These are phyloP conservation scores for Actinia tenebrosa DNA, from an alignment of 64 coral and sea anemone genomes.

Conservation along the genomic window DNA sequence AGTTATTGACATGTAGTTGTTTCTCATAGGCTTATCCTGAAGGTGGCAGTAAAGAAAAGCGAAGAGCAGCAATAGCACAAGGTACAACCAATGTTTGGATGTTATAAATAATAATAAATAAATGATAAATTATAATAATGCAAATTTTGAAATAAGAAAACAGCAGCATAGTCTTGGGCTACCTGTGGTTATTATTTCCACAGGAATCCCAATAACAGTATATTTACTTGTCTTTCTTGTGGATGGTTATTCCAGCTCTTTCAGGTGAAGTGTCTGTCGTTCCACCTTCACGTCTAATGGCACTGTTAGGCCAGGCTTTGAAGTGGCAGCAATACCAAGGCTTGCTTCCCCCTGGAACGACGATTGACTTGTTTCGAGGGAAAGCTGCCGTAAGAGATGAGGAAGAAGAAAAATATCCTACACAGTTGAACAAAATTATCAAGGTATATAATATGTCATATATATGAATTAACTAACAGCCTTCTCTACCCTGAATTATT, in stretches of 20 bases:
- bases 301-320: constrained; percentile 87
- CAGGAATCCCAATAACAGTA: background rate
- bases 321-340: constrained; percentile 99
- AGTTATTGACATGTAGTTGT: background rate
- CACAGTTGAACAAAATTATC: constrained; percentile 83
- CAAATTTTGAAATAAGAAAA: too few relatives aligned
- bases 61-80: constrained; percentile 97
- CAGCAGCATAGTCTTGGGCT: background rate
- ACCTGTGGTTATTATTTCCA: background rate
- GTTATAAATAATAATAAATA: too few relatives aligned
- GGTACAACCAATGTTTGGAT: constrained; percentile 24
- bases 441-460: constrained; percentile 46
- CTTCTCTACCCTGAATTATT: too few relatives aligned
- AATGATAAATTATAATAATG: too few relatives aligned
- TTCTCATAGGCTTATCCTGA: constrained; percentile 83
- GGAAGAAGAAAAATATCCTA: constrained; percentile 95
- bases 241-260: constrained; percentile 35
- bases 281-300: constrained; percentile 89
- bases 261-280: constrained; percentile 97
- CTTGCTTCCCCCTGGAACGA: constrained; percentile 85
- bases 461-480: too few relatives aligned
- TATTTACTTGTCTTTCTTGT: background rate
- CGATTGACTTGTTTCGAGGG: constrained; percentile 94
- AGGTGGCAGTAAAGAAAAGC: constrained; percentile 95
- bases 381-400: constrained; percentile 96